Conservation (phyloP, 2,888 invertebrate genomes). For the Drosophila meridionalis region DNA sequence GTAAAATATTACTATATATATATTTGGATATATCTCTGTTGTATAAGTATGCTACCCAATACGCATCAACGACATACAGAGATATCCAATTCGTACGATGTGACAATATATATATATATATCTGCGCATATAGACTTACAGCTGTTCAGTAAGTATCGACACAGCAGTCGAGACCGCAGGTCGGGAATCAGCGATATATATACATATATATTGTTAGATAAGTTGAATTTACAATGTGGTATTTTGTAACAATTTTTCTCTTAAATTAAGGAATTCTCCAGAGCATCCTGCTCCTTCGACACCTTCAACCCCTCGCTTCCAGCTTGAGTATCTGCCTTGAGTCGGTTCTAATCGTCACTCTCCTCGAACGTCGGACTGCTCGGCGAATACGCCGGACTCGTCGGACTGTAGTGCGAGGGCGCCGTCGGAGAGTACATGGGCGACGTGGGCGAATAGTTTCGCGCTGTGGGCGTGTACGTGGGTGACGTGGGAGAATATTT, state of each 20-base stretch:
- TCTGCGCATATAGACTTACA: background rate
- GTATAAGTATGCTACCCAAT: background rate
- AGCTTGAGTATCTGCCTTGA: background rate
- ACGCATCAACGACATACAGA: background rate
- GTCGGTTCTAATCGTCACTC: slow-evolving; percentile 70
- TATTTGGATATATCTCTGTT: background rate
- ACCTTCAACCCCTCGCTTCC: too few relatives aligned
- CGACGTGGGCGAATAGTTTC: slow-evolving; percentile 88
- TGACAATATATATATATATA: background rate
- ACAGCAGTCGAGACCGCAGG: background rate
- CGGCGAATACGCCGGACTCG: slow-evolving; percentile 90
- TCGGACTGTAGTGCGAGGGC: slow-evolving; percentile 91
- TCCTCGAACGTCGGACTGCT: slow-evolving; percentile 86
- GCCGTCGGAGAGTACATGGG: slow-evolving; percentile 93
- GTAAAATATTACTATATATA: too few relatives aligned
- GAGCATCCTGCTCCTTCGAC: background rate
- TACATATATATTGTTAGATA: background rate
- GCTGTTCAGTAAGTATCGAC: slow-evolving; percentile 2
- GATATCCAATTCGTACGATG: background rate
- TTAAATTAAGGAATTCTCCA: background rate
- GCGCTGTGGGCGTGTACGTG: slow-evolving; percentile 88
- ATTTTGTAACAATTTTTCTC: background rate
- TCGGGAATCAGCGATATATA: background rate
- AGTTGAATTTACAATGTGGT: background rate
- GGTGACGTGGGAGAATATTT: slow-evolving; percentile 93